Percentiles rank a stretch among this genome's conserved stretches.
phyloP scores from a whole-genome alignment of 2,797 vertebrate genomes.

The Danio tinwini region DNA sequence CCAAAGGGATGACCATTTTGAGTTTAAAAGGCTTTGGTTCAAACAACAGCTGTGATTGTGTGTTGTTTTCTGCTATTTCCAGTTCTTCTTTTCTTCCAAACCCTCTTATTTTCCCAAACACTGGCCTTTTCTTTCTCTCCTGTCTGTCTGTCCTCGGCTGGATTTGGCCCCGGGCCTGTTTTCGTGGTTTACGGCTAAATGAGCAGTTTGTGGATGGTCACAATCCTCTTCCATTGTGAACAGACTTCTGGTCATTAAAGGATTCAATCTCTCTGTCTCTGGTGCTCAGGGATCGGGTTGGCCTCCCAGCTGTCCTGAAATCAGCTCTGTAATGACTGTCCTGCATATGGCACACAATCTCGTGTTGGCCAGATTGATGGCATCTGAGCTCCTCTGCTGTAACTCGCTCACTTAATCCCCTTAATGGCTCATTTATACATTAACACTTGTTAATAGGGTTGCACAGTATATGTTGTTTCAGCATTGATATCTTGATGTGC shows the following conservation, averaged over 20 bases:
- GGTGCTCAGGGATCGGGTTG: conserved; percentile 22
- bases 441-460: not conserved
- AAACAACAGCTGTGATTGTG: conserved; percentile 74
- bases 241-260: conserved; percentile 17
- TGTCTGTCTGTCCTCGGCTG: conserved; percentile 18
- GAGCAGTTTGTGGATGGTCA: conserved; percentile 21
- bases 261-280: conserved; percentile 31
- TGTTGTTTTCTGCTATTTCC: conserved; percentile 75
- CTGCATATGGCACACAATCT: conserved; percentile 41
- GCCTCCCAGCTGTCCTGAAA: conserved; percentile 53
- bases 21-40: not conserved
- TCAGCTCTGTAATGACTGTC: conserved; percentile 34
- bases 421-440: not conserved
- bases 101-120: conserved; percentile 82
- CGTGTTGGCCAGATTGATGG: conserved; percentile 12
- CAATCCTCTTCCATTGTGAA: conserved; percentile 28
- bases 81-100: conserved; percentile 68
- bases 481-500: no score
- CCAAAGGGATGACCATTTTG: no score
- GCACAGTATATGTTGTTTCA: no score
- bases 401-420: not conserved
- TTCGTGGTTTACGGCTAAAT: conserved; percentile 43
- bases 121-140: conserved; percentile 57
- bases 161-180: conserved; percentile 21
- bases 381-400: conserved; percentile 36